These are phyloP conservation scores for Argya squamiceps DNA, from an alignment of 2,797 vertebrate species.

Conservation along the genomic window DNA sequence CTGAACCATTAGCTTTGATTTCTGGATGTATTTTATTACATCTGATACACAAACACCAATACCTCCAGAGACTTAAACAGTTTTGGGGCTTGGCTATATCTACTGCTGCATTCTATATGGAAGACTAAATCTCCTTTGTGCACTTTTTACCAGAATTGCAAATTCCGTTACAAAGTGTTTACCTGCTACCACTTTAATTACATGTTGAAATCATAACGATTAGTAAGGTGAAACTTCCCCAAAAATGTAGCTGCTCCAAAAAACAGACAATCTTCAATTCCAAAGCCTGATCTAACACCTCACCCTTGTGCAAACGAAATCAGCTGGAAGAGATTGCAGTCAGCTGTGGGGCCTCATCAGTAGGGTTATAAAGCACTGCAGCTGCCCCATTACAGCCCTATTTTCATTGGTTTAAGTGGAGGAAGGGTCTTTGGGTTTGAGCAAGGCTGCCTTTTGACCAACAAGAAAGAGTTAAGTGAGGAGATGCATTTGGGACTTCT, in stretches of 20 bases:
- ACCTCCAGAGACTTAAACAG: neutral
- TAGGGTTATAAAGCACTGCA: neutral
- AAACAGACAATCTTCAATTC: neutral
- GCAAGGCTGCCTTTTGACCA: neutral
- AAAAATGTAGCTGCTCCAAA: neutral
- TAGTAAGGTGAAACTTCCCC: neutral
- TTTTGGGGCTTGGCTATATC: neutral
- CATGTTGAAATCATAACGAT: neutral
- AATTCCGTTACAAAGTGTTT: neutral
- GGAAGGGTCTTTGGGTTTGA: accelerated
- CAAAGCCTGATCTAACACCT: neutral
- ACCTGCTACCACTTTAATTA: neutral
- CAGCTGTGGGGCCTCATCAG: neutral
- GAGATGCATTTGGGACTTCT: accelerated
- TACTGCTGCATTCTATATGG: neutral
- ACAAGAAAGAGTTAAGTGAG: neutral
- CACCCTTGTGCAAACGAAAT: neutral
- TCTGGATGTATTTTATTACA: neutral
- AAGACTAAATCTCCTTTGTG: neutral
- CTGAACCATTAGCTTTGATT: neutral
- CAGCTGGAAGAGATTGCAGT: neutral
- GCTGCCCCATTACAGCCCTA: accelerated
- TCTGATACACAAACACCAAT: neutral
- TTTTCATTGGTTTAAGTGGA: neutral
- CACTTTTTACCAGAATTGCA: neutral